Evolutionary conservation across 2,888 invertebrate genomes (phyloP), one percentile per base, ranked within the genome.

Genomic region (Agelastica alni): DNA sequence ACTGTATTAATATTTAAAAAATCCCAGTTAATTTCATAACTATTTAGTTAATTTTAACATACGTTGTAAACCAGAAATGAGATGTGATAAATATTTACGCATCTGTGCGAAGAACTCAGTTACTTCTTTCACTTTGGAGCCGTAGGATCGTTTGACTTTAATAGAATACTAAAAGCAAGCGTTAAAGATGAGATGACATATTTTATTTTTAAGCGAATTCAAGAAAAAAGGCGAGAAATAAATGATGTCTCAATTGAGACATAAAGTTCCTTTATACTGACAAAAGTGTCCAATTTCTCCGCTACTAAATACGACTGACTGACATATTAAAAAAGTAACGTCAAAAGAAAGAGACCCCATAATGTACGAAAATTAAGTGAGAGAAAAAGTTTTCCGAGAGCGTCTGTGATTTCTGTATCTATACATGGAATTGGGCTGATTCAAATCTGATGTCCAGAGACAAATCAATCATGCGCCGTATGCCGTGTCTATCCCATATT

Each of bases 261-360:
- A 70, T n/a, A n/a, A n/a, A 53, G 68, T 67, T 64, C 66, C 63
- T 64, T 66, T 64, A 63, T 60, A 64, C 64, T 64, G 70, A 72
- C 70, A 70, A 72, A 68, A 68, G 68, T 70, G 70, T 70, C 70
- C 70, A 67, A 71, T 73, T 72, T 71, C 71, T 73, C 71, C 67
- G 61, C 66, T 64, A 66, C 63, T 64, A 68, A 67, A 43, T 66
- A 67, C 67, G 68, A 69, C 65, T 70, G 68, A 67, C 61, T 70
- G 72, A 72, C 70, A 72, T 73, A 71, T 74, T 73, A 72, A 73
- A 73, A 74, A 72, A 72, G 71, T 71, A 71, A 72, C 68, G 69
- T 70, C 70, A 62, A 63, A 62, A 67, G 65, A 64, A 53, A 61
- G n/a, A n/a, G 69, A 68, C 67, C 66, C 63, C 66, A 66, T 65